Evolutionary conservation across 2,797 vertebrate genomes (phyloP).

Genomic region (Anguilla marmorata): DNA sequence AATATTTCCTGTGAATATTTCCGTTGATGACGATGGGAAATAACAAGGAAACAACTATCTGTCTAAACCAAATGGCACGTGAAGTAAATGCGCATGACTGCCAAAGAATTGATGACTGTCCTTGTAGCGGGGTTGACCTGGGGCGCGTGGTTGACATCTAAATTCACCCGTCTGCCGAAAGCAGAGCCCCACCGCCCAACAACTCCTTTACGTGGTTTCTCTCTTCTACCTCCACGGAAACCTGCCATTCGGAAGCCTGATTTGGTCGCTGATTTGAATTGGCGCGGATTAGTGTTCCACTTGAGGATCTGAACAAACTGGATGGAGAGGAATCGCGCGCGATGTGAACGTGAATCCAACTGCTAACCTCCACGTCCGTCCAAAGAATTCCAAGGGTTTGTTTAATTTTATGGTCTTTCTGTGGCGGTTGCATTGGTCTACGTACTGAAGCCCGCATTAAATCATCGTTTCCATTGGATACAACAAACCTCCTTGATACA

Average conservation of each 20-base stretch:
- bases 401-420: background rate
- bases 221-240: conserved; percentile 36
- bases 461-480: background rate
- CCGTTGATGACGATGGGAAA: background rate
- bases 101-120: conserved; percentile 30
- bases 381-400: conserved; percentile 16
- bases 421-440: background rate
- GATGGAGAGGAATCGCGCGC: background rate
- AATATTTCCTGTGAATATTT: conserved; percentile 32
- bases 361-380: conserved; percentile 9
- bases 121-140: background rate
- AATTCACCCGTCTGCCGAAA: background rate
- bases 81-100: conserved; percentile 31
- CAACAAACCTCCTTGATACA: background rate
- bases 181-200: background rate
- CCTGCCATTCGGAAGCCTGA: conserved; percentile 21
- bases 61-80: conserved; percentile 33
- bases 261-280: conserved; percentile 8
- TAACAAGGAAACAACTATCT: background rate
- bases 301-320: background rate
- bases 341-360: background rate
- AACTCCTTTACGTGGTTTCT: conserved; percentile 27
- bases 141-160: background rate
- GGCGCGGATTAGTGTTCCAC: conserved; percentile 14
- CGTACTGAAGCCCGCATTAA: background rate